Conservation (phyloP, 2,888 invertebrate species). For the Liodrosophila aerea region DNA sequence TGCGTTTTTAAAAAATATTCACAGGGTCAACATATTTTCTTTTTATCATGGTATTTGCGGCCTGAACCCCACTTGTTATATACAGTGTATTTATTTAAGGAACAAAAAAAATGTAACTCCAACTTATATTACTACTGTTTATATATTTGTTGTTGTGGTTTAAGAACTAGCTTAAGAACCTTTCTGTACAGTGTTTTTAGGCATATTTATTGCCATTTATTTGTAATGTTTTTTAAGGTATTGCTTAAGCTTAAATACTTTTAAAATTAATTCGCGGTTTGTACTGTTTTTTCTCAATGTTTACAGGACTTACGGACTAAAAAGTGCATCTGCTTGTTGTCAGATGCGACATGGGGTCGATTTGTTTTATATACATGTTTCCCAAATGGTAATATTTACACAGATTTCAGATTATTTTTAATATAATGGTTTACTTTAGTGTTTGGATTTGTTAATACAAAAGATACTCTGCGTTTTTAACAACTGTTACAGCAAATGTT, state of each 20-base stretch:
- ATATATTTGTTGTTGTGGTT: no score
- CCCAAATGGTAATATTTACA: no score
- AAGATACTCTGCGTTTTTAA: no score
- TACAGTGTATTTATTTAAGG: neutral
- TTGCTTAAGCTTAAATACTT: conserved; percentile 47
- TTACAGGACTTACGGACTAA: conserved; percentile 47
- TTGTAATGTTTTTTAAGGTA: conserved; percentile 26
- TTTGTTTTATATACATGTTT: conserved; percentile 7
- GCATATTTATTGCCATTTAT: conserved; percentile 11
- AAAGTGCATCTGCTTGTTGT: conserved; percentile 24
- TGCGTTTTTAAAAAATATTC: conserved; percentile 27
- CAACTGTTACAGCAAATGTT: no score
- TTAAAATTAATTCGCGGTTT: conserved; percentile 69
- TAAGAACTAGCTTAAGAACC: conserved; percentile 7
- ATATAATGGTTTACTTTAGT: no score
- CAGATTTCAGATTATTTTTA: no score
- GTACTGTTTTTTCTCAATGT: conserved; percentile 71
- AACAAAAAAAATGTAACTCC: conserved; percentile 2
- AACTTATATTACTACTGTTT: no score
- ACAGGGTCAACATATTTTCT: conserved; percentile 35
- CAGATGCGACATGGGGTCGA: neutral
- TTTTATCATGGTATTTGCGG: no score
- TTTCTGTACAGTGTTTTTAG: conserved; percentile 27
- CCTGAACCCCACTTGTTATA: neutral
- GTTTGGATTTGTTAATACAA: no score